Conservation (phyloP, 2,113 vertebrate species). For the Asarcornis scutulata region DNA sequence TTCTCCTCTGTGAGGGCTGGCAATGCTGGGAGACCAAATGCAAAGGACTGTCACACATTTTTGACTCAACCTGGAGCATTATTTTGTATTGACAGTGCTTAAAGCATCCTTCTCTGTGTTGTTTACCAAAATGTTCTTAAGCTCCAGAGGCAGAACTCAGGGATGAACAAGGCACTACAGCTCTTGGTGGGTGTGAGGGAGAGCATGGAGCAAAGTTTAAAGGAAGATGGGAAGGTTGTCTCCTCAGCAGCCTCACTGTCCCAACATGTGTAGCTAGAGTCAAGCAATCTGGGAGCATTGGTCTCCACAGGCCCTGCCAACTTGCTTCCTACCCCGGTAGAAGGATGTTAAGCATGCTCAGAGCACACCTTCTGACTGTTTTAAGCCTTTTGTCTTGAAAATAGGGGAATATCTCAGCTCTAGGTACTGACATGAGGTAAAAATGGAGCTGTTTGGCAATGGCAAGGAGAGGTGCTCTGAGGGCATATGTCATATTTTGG, state of each 20-base stretch:
- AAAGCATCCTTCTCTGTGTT: neutral
- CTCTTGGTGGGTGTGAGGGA: neutral
- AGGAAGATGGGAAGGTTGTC: neutral
- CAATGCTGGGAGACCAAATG: neutral
- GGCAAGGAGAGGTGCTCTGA: neutral
- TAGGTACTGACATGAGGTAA: neutral
- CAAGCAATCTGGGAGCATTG: neutral
- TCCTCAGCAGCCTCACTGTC: neutral
- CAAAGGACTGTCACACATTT: neutral
- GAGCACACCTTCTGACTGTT: neutral
- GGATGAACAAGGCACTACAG: neutral
- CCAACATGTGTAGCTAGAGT: neutral
- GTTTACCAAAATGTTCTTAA: neutral
- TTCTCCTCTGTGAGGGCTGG: neutral
- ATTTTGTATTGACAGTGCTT: neutral
- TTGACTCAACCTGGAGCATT: neutral
- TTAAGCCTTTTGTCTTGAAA: neutral
- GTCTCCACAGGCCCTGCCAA: accelerated
- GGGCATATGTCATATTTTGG: no score
- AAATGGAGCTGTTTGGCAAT: neutral
- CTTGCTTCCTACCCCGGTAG: neutral
- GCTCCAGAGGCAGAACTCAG: neutral
- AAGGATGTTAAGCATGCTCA: neutral
- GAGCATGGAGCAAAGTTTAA: neutral
- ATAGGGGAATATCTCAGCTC: neutral